phyloP scores from a whole-genome alignment of 2,888 invertebrate genomes.

The Conops quadrifasciatus region DNA sequence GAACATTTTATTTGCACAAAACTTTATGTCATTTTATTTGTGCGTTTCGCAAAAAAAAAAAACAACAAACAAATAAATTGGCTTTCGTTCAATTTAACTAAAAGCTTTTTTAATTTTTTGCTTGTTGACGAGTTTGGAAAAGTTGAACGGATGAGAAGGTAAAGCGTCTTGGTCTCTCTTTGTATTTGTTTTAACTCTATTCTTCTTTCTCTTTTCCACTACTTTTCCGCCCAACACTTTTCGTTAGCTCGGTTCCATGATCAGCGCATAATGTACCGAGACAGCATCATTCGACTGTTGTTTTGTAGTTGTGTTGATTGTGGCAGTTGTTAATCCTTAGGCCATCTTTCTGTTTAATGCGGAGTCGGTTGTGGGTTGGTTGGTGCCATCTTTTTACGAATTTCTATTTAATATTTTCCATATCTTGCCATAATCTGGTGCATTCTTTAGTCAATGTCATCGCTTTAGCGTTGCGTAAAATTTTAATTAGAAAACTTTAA shows the following conservation, averaged over 20 bases:
- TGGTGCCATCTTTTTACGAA: no score
- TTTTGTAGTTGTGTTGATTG: no score
- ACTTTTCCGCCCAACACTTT: neutral
- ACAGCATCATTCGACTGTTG: no score
- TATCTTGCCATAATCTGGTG: no score
- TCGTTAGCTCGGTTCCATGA: conserved; percentile 2
- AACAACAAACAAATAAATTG: neutral
- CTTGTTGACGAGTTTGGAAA: conserved; percentile 1
- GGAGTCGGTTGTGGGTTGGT: no score
- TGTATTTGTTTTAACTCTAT: neutral
- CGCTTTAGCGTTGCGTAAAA: neutral
- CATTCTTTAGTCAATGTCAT: neutral
- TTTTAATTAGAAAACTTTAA: conserved; percentile 15
- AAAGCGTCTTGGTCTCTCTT: neutral
- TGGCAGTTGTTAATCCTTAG: no score
- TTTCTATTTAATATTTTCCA: no score
- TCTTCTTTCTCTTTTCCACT: conserved; percentile 4
- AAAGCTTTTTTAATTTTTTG: conserved; percentile 26
- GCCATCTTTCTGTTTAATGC: no score
- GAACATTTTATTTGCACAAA: neutral
- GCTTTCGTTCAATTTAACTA: conserved; percentile 22
- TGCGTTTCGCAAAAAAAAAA: neutral
- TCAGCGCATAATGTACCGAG: neutral
- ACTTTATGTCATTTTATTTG: neutral
- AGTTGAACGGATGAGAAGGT: no score